Conservation (phyloP, 2,888 invertebrate species). For the Myopa tessellatipennis region DNA sequence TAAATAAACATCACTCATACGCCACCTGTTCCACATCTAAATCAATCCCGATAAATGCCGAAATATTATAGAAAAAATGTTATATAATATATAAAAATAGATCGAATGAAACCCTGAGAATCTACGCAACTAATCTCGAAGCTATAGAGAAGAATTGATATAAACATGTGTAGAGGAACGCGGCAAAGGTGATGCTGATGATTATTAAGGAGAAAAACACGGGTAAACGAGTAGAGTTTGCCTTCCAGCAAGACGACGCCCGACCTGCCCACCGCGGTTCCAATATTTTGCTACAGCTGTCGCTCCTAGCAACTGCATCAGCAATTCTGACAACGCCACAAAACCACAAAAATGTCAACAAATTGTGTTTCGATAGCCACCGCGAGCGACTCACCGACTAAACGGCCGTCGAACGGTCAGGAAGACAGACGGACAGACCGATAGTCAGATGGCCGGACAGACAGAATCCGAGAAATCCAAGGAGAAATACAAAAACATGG, state of each 20-base stretch:
- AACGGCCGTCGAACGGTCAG: not conserved
- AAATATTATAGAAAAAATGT: not conserved
- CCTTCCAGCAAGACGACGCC: slow-evolving; percentile 9
- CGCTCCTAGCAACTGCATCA: slow-evolving; percentile 17
- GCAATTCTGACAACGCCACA: slow-evolving; percentile 8
- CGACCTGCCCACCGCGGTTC: not conserved
- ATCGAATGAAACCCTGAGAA: not conserved
- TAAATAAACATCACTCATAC: slow-evolving; percentile 10
- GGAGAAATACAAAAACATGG: slow-evolving; percentile 47
- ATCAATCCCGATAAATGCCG: not conserved
- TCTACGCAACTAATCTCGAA: not conserved
- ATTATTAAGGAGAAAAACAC: too few relatives aligned
- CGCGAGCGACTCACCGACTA: slow-evolving; percentile 9
- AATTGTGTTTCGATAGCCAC: slow-evolving; percentile 44
- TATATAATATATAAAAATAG: not conserved
- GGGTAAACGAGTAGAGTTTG: too few relatives aligned
- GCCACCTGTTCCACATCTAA: slow-evolving; percentile 1
- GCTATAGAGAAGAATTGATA: not conserved
- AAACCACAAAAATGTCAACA: slow-evolving; percentile 40
- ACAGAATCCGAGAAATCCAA: slow-evolving; percentile 27
- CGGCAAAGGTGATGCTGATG: too few relatives aligned
- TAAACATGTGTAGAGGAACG: too few relatives aligned
- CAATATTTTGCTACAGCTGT: slow-evolving; percentile 11
- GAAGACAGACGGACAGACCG: not conserved
- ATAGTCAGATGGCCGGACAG: not conserved